These are phyloP conservation scores for Cirrhinus molitorella DNA, from an alignment of 2,797 vertebrate species.

Conservation along the genomic window DNA sequence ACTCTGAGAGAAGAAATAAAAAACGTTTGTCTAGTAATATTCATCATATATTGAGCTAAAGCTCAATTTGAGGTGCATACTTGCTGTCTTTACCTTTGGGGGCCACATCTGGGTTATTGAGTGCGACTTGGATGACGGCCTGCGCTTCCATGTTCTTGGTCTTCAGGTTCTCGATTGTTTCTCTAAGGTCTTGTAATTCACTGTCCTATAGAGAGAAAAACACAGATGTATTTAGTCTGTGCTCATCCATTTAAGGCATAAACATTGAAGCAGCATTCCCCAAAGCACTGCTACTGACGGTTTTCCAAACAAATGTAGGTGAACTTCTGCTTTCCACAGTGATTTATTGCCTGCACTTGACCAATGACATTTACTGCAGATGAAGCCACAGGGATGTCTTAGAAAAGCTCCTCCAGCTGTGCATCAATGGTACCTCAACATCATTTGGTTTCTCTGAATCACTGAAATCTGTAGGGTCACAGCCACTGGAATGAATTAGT, in stretches of 20 bases:
- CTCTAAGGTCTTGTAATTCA: conserved; percentile 88
- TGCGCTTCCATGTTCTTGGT: conserved; percentile 92
- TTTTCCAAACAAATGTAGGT: conserved; percentile 22
- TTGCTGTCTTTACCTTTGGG: conserved; percentile 81
- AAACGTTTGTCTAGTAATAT: neutral
- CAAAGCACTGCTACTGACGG: neutral
- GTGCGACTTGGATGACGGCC: conserved; percentile 91
- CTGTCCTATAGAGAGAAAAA: conserved; percentile 80
- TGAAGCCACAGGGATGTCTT: neutral
- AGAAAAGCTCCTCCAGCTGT: neutral
- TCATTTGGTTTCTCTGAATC: neutral
- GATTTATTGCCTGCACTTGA: neutral
- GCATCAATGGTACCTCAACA: neutral
- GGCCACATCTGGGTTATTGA: conserved; percentile 84
- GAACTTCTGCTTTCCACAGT: neutral
- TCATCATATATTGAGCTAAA: neutral
- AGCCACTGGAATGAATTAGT: neutral
- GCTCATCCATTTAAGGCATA: neutral
- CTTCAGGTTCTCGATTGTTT: conserved; percentile 92
- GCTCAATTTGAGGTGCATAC: neutral
- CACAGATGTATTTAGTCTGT: neutral
- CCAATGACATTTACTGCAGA: neutral
- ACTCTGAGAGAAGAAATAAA: conserved; percentile 74
- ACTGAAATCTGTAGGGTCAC: conserved; percentile 19
- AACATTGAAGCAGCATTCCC: neutral